These are phyloP conservation scores for Laupala kohalensis DNA, from an alignment of 1,140 invertebrate genomes.

Conservation along the genomic window DNA sequence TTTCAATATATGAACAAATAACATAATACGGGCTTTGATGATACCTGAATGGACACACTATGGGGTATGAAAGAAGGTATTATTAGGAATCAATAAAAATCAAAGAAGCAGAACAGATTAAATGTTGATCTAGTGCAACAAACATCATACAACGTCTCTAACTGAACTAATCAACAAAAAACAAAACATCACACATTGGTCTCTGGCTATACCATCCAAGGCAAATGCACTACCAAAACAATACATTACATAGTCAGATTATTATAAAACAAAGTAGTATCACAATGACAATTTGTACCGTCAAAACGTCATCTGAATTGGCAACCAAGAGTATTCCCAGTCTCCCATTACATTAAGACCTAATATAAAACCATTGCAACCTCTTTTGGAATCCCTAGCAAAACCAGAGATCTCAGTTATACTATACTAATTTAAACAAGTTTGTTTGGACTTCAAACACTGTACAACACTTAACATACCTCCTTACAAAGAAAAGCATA, in stretches of 20 bases:
- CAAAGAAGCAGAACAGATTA: constrained; percentile 7
- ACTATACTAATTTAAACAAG: constrained; percentile 13
- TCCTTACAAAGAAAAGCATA: constrained; percentile 13
- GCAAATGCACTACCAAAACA: constrained; percentile 8
- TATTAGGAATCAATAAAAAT: constrained; percentile 10
- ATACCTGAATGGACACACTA: not conserved
- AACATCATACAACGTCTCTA: constrained; percentile 5
- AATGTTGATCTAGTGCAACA: constrained; percentile 7
- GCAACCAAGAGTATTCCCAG: constrained; percentile 13
- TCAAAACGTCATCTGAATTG: constrained; percentile 16
- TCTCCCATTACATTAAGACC: constrained; percentile 11
- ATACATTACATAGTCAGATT: constrained; percentile 14
- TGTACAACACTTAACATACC: constrained; percentile 10
- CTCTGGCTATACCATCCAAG: constrained; percentile 4
- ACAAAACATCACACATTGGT: constrained; percentile 1
- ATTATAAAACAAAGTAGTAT: constrained; percentile 17
- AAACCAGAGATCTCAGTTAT: constrained; percentile 8
- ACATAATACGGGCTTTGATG: not conserved
- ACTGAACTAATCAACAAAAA: constrained; percentile 5
- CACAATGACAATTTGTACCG: constrained; percentile 18
- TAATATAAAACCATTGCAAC: constrained; percentile 15
- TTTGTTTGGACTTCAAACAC: constrained; percentile 9
- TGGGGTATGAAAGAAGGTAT: not conserved
- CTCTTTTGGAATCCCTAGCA: constrained; percentile 6
- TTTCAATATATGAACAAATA: not conserved